Evolutionary conservation across 1,140 invertebrate genomes (phyloP), one percentile per base, ranked within the genome.

Genomic region (Polyergus mexicanus): DNA sequence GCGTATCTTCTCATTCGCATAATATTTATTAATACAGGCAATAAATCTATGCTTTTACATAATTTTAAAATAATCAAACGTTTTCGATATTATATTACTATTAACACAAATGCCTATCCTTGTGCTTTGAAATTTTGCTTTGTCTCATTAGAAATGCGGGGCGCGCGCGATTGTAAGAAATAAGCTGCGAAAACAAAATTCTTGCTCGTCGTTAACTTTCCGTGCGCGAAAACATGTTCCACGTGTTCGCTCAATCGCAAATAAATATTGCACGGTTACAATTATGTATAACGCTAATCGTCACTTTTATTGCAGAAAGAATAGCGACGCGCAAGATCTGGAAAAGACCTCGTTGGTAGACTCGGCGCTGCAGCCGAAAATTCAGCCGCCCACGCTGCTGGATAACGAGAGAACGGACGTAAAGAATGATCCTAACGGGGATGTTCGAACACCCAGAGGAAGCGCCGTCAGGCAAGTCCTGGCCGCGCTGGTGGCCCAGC

Each of bases 401-500:
- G 86, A 92, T 35, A 89, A 92, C 75, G 92, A 92, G 13, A 94
- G 92, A 69, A 41, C 88, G 0, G 87, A 47, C 80, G 58, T 93
- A 25, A 58, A 89, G 5, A 78, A 77, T 22, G 92, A 93, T 41
- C 86, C 93, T 4, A 28, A 28, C 25, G 86, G 88, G 10, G 28
- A 86, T 22, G 95, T 95, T 71, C 91, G 92, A 68, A 92, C 92
- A 7, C 38, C 54, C 32, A 92, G 94, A 81, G 96, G 96, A 5
- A 96, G 96, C 87, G 94, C 96, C 0, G 90, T 95, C 8, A 94
- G 94, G 62, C 96, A 97, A 94, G 96, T 97, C 4, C 28, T 96
- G 74, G 96, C 96, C 2, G 95, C 96, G 0, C 92, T 97, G 35
- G 94, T 97, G 0, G 96, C 96, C 0, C 97, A 97, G 88, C 93